These are phyloP conservation scores for Amorpha juglandis DNA, from an alignment of 2,888 invertebrate species.

Conservation along the genomic window DNA sequence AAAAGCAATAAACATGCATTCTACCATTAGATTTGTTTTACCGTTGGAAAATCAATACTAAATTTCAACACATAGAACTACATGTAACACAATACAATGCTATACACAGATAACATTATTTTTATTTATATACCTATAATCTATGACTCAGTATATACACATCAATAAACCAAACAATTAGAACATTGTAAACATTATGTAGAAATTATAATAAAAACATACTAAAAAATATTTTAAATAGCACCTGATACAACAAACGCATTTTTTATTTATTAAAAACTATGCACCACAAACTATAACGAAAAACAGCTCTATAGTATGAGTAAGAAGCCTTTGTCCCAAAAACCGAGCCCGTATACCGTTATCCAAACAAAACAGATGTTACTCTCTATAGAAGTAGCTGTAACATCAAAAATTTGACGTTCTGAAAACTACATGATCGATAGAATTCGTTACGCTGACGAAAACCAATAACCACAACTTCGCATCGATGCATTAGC, in stretches of 20 bases:
- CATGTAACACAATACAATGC: not conserved
- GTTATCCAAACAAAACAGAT: conserved; percentile 77
- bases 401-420: conserved; percentile 58
- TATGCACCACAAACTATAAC: conserved; percentile 54
- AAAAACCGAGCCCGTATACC: conserved; percentile 75
- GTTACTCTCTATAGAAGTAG: conserved; percentile 65
- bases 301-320: conserved; percentile 72
- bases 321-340: conserved; percentile 76
- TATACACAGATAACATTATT: not conserved
- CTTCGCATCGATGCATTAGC: conserved; percentile 26
- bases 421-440: conserved; percentile 65
- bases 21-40: not conserved
- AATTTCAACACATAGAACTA: not conserved
- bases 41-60: conserved; percentile 6
- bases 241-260: conserved; percentile 21
- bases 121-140: not conserved
- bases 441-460: conserved; percentile 69
- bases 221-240: not conserved
- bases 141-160: not conserved
- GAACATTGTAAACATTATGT: not conserved
- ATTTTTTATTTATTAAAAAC: conserved; percentile 29
- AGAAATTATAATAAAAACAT: not conserved
- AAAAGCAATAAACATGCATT: not conserved
- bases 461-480: conserved; percentile 57
- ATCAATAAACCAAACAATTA: not conserved